Percentiles rank a stretch among this genome's conserved stretches.
Evolutionary conservation across 2,888 invertebrate species (phyloP).

Genomic region (Oegoconia quadripuncta): DNA sequence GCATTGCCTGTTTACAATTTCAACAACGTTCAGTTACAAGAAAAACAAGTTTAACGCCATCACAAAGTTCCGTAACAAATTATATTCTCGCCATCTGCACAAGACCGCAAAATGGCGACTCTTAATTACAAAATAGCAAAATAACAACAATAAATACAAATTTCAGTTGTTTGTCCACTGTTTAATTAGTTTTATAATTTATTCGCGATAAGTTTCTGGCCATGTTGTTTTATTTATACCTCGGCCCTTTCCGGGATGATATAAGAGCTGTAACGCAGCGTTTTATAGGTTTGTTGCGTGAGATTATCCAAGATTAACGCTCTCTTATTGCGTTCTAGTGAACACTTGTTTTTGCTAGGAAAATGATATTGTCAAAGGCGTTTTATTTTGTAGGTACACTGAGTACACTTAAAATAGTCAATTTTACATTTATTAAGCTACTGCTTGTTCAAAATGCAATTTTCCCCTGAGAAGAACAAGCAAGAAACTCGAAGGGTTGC

Average conservation of each 20-base stretch:
- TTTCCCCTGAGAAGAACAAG: too few species aligned
- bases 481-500: too few species aligned
- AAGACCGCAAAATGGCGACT: slow-evolving; percentile 2
- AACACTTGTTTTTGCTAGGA: too few species aligned
- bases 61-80: too few species aligned
- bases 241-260: background rate
- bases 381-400: too few species aligned
- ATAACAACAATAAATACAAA: slow-evolving; percentile 15
- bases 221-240: slow-evolving; percentile 5
- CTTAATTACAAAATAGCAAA: slow-evolving; percentile 5
- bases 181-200: slow-evolving; percentile 16
- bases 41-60: too few species aligned
- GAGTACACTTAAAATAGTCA: too few species aligned
- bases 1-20: too few species aligned
- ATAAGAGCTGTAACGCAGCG: background rate
- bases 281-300: slow-evolving; percentile 10
- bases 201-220: slow-evolving; percentile 7
- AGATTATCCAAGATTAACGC: slow-evolving; percentile 13
- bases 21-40: too few species aligned
- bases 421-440: too few species aligned
- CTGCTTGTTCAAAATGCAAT: too few species aligned
- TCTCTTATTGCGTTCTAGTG: slow-evolving; percentile 6
- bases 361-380: too few species aligned
- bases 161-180: slow-evolving; percentile 7
- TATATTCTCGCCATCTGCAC: background rate